Conservation (phyloP, 1,140 invertebrate species). For the Wiebesia pumilae region DNA sequence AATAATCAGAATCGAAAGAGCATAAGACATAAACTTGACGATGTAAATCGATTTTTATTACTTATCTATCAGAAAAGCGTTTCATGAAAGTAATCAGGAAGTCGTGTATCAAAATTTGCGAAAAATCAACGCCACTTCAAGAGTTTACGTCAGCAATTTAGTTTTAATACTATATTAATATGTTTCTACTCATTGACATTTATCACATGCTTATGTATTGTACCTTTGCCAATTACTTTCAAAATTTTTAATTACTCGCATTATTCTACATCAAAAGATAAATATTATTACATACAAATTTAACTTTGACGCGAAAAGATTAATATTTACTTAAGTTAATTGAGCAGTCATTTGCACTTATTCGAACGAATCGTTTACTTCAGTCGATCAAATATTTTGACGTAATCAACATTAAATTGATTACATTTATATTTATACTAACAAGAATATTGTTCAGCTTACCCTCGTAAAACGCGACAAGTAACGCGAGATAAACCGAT, state of each 20-base stretch:
- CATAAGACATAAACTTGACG: too few relatives aligned
- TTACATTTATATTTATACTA: not conserved
- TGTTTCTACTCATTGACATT: too few relatives aligned
- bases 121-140: not conserved
- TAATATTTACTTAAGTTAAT: not conserved
- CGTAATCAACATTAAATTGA: not conserved
- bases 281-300: not conserved
- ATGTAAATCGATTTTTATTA: too few relatives aligned
- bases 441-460: not conserved
- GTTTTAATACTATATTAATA: too few relatives aligned
- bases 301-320: not conserved
- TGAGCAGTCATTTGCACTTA: not conserved
- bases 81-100: not conserved
- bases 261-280: too few relatives aligned
- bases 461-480: too few relatives aligned
- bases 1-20: too few relatives aligned
- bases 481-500: not conserved
- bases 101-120: not conserved
- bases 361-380: not conserved
- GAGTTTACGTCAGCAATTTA: too few relatives aligned
- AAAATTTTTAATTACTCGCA: not conserved
- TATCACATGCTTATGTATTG: too few relatives aligned
- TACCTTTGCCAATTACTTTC: not conserved
- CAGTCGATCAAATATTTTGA: not conserved
- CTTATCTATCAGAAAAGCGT: too few relatives aligned